These are phyloP conservation scores for Carcharodon carcharias DNA, from an alignment of 2,797 vertebrate species.

Conservation along the genomic window DNA sequence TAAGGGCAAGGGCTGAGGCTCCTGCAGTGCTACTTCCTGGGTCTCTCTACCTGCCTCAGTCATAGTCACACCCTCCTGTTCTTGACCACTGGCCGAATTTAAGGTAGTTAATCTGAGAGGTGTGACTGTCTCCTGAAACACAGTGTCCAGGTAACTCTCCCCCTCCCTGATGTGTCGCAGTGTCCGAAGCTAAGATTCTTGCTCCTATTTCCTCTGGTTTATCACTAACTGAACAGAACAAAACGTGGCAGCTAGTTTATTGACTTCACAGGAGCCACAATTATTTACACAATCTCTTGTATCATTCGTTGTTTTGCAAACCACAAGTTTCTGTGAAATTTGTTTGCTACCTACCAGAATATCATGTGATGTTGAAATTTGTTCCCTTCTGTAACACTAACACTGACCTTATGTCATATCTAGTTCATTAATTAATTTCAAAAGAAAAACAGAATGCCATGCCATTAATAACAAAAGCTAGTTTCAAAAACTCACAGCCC, in stretches of 20 bases:
- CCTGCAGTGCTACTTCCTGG: too few relatives aligned
- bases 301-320: constrained; percentile 9
- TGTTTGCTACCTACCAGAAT: background rate
- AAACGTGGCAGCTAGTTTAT: background rate
- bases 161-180: too few relatives aligned
- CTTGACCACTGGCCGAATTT: too few relatives aligned
- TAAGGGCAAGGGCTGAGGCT: too few relatives aligned
- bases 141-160: too few relatives aligned
- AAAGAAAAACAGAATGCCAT: background rate
- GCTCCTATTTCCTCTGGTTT: background rate
- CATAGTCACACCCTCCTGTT: too few relatives aligned
- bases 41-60: too few relatives aligned
- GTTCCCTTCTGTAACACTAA: background rate
- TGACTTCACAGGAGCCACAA: constrained; percentile 21
- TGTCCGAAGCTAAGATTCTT: too few relatives aligned
- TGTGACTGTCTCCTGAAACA: too few relatives aligned
- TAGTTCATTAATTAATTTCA: background rate
- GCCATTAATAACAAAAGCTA: background rate
- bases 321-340: background rate
- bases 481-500: background rate
- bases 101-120: too few relatives aligned
- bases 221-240: background rate
- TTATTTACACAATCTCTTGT: constrained; percentile 8
- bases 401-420: background rate
- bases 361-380: constrained; percentile 25